Evolutionary conservation across 2,888 invertebrate species (phyloP).

Genomic region (Dexiosoma caninum): DNA sequence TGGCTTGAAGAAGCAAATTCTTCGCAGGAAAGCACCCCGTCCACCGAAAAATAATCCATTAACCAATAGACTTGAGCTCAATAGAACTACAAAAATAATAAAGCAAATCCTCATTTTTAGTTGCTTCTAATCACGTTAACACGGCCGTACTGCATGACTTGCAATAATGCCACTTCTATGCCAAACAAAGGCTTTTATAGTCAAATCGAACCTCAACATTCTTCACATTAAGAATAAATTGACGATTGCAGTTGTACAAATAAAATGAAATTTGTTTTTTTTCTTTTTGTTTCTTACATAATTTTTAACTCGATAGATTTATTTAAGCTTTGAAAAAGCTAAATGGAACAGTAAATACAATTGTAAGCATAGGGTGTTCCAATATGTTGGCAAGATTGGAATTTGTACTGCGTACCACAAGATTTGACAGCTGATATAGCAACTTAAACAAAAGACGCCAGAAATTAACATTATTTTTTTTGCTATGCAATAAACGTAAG

Average conservation of each 20-base stretch:
- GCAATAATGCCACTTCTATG: neutral
- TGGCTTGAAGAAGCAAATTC: too few relatives aligned
- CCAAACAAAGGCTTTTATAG: neutral
- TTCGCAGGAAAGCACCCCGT: neutral
- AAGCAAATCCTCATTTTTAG: constrained; percentile 13
- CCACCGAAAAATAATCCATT: neutral
- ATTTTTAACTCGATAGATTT: neutral
- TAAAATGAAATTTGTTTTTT: neutral
- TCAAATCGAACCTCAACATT: neutral
- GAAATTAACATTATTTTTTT: too few relatives aligned
- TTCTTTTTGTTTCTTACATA: neutral
- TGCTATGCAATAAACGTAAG: too few relatives aligned
- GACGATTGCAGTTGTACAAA: neutral
- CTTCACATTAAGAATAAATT: neutral
- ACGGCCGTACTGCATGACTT: neutral
- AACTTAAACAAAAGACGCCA: too few relatives aligned
- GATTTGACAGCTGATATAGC: too few relatives aligned
- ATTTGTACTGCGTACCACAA: too few relatives aligned
- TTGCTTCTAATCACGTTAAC: neutral
- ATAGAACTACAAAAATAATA: neutral
- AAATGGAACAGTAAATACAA: neutral
- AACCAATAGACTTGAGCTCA: neutral
- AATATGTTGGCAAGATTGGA: too few relatives aligned
- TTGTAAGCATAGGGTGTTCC: too few relatives aligned
- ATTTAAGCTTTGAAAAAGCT: neutral